Evolutionary conservation across 2,888 invertebrate genomes (phyloP).

Genomic region (Athripsodes cinereus): DNA sequence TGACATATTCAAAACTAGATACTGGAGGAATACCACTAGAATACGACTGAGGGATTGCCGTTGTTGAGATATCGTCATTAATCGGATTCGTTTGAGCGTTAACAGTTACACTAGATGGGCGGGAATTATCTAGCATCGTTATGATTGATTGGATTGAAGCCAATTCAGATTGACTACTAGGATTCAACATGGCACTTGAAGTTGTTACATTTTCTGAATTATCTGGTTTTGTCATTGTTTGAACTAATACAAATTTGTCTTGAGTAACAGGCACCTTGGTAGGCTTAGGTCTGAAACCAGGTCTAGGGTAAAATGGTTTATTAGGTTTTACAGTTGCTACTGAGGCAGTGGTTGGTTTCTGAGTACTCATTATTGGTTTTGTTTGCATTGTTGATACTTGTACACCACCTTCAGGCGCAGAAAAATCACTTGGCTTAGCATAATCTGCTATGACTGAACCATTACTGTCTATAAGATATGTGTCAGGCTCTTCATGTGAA

Average conservation of each 20-base stretch:
- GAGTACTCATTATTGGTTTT: slow-evolving; percentile 38
- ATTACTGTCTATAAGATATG: slow-evolving; percentile 53
- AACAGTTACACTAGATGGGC: slow-evolving; percentile 28
- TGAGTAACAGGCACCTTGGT: slow-evolving; percentile 32
- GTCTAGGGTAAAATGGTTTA: slow-evolving; percentile 38
- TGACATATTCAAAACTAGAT: slow-evolving; percentile 10
- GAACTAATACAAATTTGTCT: slow-evolving; percentile 52
- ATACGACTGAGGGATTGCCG: slow-evolving; percentile 35
- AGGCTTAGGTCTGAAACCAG: slow-evolving; percentile 53
- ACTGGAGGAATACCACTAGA: slow-evolving; percentile 35
- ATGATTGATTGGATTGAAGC: slow-evolving; percentile 56
- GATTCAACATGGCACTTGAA: slow-evolving; percentile 19
- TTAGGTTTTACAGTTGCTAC: slow-evolving; percentile 33
- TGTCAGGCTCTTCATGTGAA: slow-evolving; percentile 56
- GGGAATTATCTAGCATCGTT: slow-evolving; percentile 54
- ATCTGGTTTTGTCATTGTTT: slow-evolving; percentile 47
- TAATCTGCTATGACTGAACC: slow-evolving; percentile 51
- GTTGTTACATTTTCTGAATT: slow-evolving; percentile 29
- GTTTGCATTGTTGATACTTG: slow-evolving; percentile 48
- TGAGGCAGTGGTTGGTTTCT: slow-evolving; percentile 34
- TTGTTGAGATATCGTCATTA: slow-evolving; percentile 27
- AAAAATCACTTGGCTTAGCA: slow-evolving; percentile 47
- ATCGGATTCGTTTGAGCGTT: slow-evolving; percentile 38
- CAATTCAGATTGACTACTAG: slow-evolving; percentile 41
- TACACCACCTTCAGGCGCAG: slow-evolving; percentile 35